Percentiles rank a stretch among this genome's conserved stretches.
phyloP scores from a whole-genome alignment of 1,140 invertebrate genomes.

The Plodia interpunctella region DNA sequence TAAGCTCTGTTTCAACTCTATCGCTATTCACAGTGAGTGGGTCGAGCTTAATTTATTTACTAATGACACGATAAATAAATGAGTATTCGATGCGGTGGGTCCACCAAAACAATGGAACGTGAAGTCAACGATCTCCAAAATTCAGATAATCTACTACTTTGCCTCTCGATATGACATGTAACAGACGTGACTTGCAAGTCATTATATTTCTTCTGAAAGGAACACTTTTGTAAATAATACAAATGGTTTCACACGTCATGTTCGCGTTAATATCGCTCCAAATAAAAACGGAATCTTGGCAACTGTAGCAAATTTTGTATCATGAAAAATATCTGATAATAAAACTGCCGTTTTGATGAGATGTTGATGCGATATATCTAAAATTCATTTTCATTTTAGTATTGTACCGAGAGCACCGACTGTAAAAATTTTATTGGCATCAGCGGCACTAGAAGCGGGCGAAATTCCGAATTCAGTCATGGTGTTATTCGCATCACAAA shows the following conservation, averaged over 20 bases:
- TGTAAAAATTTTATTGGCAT: not conserved
- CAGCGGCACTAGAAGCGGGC: not conserved
- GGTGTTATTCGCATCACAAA: conserved; percentile 9
- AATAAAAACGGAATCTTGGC: conserved; percentile 41
- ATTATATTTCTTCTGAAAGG: conserved; percentile 7
- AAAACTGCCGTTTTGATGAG: conserved; percentile 1
- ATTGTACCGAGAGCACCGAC: no score
- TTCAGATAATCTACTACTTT: not conserved
- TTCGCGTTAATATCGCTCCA: conserved; percentile 36
- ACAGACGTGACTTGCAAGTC: conserved; percentile 8
- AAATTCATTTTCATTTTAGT: not conserved
- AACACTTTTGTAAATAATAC: conserved; percentile 10
- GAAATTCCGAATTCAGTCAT: conserved; percentile 8
- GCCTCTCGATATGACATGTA: conserved; percentile 23
- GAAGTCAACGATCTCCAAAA: conserved; percentile 23
- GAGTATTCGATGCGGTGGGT: conserved; percentile 30
- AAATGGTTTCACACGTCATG: conserved; percentile 13
- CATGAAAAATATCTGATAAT: conserved; percentile 17
- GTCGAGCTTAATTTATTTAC: conserved; percentile 23
- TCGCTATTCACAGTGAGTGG: conserved; percentile 3
- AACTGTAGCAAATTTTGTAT: conserved; percentile 29
- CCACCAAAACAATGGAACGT: conserved; percentile 31
- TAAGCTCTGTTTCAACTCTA: conserved; percentile 30
- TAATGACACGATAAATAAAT: conserved; percentile 12
- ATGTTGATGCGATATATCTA: no score